These are phyloP conservation scores for Rhagonycha lutea DNA, from an alignment of 2,888 invertebrate genomes.

Conservation along the genomic window DNA sequence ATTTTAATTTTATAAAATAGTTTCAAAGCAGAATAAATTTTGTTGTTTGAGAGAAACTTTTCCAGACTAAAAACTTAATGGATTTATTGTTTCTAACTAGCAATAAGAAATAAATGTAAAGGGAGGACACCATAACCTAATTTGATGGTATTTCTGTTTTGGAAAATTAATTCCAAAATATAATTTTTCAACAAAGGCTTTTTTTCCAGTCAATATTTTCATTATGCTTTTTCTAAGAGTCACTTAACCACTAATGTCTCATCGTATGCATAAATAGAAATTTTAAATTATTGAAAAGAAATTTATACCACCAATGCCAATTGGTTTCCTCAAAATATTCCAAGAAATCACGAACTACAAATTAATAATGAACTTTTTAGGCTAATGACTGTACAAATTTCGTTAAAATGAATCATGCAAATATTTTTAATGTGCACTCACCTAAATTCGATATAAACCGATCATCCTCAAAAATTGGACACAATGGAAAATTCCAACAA, in stretches of 20 bases:
- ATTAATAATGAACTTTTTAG: neutral
- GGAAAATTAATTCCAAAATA: neutral
- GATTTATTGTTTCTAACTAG: neutral
- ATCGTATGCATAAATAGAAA: neutral
- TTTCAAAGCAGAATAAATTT: too few relatives aligned
- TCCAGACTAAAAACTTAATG: neutral
- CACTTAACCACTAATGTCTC: too few relatives aligned
- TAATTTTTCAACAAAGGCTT: neutral
- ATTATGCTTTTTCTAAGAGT: neutral
- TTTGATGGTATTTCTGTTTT: neutral
- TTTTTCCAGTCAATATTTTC: neutral
- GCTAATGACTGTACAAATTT: neutral
- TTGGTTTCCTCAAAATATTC: neutral
- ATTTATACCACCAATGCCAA: neutral
- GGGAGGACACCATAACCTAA: neutral
- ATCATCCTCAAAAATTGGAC: slow-evolving; percentile 28
- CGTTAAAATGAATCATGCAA: neutral
- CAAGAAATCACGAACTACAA: neutral
- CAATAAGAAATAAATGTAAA: neutral
- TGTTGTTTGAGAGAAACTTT: too few relatives aligned
- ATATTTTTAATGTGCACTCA: slow-evolving; percentile 16
- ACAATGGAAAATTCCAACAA: slow-evolving; percentile 19
- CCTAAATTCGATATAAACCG: slow-evolving; percentile 28
- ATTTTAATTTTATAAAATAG: too few relatives aligned
- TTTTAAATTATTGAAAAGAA: neutral